Base-by-base conservation (phyloP, 2,113 vertebrate species). In the Ctenomys sociabilis region DNA sequence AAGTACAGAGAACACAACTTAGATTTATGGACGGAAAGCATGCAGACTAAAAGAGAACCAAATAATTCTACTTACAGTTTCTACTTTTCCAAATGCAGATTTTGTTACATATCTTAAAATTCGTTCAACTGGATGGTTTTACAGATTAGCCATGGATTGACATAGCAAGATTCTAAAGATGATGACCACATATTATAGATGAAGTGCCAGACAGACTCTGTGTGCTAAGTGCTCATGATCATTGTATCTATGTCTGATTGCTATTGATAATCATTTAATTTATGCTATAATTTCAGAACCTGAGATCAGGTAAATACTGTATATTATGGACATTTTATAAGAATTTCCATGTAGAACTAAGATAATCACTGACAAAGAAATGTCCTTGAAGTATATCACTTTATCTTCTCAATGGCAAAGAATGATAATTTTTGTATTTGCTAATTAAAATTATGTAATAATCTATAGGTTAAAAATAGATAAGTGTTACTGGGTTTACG, bases 331-430 rank as follows among this genome's bases (percentile, higher is more conserved):
- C n/a, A 92, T 59, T 90, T 92, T 61, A 73, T 61, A 59, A 61
- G 85, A 73, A 88, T 93, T 97, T 90, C 81, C 85, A 93, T 37
- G 45, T 49, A 66, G 30, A 32, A 49, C 28, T 94, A 90, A 91
- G 64, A 95, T 90, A 96, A 95, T 95, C 87, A 45, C 68, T 85
- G 57, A 90, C 28, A 88, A 81, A 85, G n/a, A 35, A 90, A 70
- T 87, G 14, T 85, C 84, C 73, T 26, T 94, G 73, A 90, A 90
- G 90, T 87, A 84, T 80, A 93, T 63, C 54, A 96, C 87, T 93
- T 82, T 73, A 35, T 84, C 37, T 91, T 93, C 73, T 90, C 35
- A 85, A 16, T 84, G 52, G 61, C 22, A 80, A 94, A 57, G 80
- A 13, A 30, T 59, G 7, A 21, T 92, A 64, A 64, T 83, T 57